Evolutionary conservation across 2,797 vertebrate genomes (phyloP).

Genomic region (Caiman crocodilus): DNA sequence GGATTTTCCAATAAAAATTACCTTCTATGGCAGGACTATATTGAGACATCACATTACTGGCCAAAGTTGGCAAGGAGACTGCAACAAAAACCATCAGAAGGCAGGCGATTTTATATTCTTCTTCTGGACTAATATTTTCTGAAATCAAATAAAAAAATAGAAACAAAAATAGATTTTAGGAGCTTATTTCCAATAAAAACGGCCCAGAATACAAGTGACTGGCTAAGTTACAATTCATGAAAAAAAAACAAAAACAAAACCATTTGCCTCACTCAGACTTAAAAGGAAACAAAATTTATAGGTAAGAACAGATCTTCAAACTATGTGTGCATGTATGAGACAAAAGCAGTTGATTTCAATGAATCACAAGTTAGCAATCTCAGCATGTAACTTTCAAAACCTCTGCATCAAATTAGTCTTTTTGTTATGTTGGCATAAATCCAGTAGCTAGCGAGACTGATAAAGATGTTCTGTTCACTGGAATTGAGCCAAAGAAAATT

Average conservation of each 20-base stretch:
- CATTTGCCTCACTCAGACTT: neutral
- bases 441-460: neutral
- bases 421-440: neutral
- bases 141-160: conserved; percentile 24
- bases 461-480: neutral
- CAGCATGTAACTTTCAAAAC: neutral
- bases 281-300: neutral
- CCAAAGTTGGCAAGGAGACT: conserved; percentile 95
- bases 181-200: neutral
- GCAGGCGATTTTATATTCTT: conserved; percentile 99
- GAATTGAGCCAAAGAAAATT: neutral
- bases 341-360: neutral
- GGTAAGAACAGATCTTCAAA: neutral
- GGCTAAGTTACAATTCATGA: neutral
- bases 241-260: neutral
- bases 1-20: conserved; percentile 70
- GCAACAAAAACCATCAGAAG: conserved; percentile 99
- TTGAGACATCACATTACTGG: conserved; percentile 98
- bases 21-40: conserved; percentile 99
- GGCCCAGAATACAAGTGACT: neutral
- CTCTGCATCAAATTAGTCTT: neutral
- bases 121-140: conserved; percentile 99
- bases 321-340: neutral
- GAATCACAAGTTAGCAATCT: neutral
- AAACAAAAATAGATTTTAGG: neutral